Evolutionary conservation across 2,888 invertebrate species (phyloP), one percentile per base, ranked within the genome.

Genomic region (Sphaerophoria rueppellii): DNA sequence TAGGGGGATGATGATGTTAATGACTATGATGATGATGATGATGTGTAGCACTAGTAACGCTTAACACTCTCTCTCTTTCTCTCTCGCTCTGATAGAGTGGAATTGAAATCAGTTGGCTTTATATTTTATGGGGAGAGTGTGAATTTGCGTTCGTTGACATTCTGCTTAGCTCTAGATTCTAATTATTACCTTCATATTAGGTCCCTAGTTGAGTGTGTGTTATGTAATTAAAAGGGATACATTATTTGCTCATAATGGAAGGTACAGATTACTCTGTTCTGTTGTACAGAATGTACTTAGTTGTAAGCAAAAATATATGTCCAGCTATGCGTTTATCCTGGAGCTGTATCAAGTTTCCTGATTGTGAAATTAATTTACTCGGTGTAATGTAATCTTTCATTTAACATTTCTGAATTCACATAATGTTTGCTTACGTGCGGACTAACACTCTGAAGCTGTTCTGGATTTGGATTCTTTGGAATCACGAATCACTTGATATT

Each of bases 81-180:
- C 40, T 61, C 12, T 24, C 67, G 61, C 40, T 65, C 48, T 48
- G 69, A 46, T 43, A 16, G 54, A 48, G 32, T 34, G 37, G 74
- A 9, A 5, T 24, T 16, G 46, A 32, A 4, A n/a, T 32, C 0
- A 7, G 60, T 60, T 11, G n/a, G 55, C 35, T 40, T 43, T 9
- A 12, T 16, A 32, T 48, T 48, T n/a, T 61, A 65, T 46, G 67
- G 50, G 61, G 58, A 73, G 57, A 73, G 11, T 43, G 9, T 43
- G 55, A 61, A 82, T 73, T 78, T 82, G 78, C 69, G 82, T 82
- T 69, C 73, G 78, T 78, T 82, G 82, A 69, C 69, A 78, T 78
- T 73, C 40, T 72, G 65, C 71, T 54, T 67, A 60, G 60, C 43
- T 75, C n/a, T 54, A 75, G 80, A 67, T 67, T 63, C 48, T 69